Evolutionary conservation across 2,888 invertebrate genomes (phyloP), one percentile per base, ranked within the genome.

Genomic region (Drosophila leonis): DNA sequence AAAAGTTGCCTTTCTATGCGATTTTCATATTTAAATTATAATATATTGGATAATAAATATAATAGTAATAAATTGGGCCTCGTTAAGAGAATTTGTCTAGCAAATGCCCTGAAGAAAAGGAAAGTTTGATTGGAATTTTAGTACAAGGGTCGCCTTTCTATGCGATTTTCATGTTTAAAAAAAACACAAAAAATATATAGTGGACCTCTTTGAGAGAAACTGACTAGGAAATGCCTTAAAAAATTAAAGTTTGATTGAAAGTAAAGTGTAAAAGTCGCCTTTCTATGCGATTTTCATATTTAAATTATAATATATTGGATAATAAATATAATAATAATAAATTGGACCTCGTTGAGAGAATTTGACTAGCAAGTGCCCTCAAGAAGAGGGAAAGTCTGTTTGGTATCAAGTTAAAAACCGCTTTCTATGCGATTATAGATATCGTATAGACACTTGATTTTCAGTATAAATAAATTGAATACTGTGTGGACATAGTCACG

Each of bases 161-260:
- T n/a, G n/a, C n/a, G n/a, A n/a, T n/a, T n/a, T n/a, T n/a, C n/a
- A 42, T 6, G 2, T 6, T 9, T n/a, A n/a, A n/a, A n/a, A 2
- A 9, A n/a, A 42, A 20, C 12, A 12, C 18, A 41, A 5, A 37
- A 37, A 5, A 37, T 15, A 2, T 37, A 37, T 7, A 18, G 9
- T 18, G 9, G 9, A 0, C 9, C 5, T 20, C 42, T 18, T 42
- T 42, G 20, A 27, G 27, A 37, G 52, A 52, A 37, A 24, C 37
- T 10, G 52, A 37, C 52, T 52, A 37, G 6, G 1, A 24, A 35
- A 52, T 35, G 52, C 24, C 35, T 35, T 52, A 12, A 48, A 49
- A 33, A 49, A 20, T 7, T 8, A 49, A 20, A 49, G 48, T 18
- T n/a, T n/a, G n/a, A n/a, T n/a, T n/a, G n/a, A n/a, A n/a, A n/a